A percentile compares a stretch with the other conserved stretches of the same genome.
Conservation (phyloP, 2,113 vertebrate genomes). For the Clinocottus analis region DNA sequence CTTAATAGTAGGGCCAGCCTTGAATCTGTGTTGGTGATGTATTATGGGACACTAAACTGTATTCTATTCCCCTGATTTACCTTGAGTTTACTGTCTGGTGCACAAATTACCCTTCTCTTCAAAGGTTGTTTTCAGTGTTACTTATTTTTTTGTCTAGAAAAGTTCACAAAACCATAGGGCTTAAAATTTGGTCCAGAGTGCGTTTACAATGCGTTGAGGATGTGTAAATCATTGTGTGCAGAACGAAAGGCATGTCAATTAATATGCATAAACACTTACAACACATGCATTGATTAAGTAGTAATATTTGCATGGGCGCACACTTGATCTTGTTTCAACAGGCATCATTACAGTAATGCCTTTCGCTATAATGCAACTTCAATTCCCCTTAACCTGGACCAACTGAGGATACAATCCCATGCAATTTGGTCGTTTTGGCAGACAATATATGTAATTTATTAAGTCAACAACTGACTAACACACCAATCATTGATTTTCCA, state of each 20-base stretch:
- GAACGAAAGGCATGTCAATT: background rate
- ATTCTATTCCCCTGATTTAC: constrained; percentile 2
- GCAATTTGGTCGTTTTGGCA: constrained; percentile 1
- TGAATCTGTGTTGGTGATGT: background rate
- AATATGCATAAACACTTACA: background rate
- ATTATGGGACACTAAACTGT: background rate
- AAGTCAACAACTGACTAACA: constrained; percentile 9
- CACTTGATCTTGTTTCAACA: background rate
- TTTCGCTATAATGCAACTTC: background rate
- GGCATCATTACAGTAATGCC: background rate
- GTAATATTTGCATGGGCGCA: background rate
- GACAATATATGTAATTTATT: background rate
- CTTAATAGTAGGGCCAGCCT: background rate
- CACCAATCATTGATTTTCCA: no score
- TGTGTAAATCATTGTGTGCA: background rate
- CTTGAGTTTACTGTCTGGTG: background rate
- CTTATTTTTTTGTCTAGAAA: constrained; percentile 2
- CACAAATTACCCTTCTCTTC: constrained; percentile 7
- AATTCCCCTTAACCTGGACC: background rate
- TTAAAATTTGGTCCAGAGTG: background rate
- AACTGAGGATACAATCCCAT: background rate
- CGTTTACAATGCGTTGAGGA: background rate
- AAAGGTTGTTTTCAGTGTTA: background rate
- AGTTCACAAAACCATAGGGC: constrained; percentile 5
- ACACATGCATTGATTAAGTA: background rate